Evolutionary conservation across 2,113 vertebrate genomes (phyloP).

Genomic region (Cynocephalus volans): DNA sequence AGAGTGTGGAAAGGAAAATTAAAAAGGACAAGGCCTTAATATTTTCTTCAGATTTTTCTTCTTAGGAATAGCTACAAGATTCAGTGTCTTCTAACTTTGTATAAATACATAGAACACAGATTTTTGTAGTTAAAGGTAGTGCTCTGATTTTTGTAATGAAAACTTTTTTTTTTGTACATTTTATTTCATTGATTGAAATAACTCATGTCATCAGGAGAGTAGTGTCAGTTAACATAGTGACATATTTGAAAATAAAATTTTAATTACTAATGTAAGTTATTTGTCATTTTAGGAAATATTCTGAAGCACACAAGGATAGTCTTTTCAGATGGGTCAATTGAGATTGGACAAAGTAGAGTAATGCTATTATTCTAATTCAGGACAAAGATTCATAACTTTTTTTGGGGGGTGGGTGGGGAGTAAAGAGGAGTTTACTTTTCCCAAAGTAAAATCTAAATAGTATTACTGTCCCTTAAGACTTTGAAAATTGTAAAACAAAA

Average conservation of each 20-base stretch:
- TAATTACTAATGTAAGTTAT: too few relatives aligned
- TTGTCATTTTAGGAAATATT: slow-evolving; percentile 45
- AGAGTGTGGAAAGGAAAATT: slow-evolving; percentile 13
- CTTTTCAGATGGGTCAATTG: not conserved
- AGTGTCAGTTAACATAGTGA: not conserved
- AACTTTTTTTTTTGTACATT: not conserved
- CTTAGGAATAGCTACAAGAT: not conserved
- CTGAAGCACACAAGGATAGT: not conserved
- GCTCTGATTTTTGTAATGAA: not conserved
- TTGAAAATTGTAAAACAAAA: not conserved
- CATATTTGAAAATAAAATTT: not conserved
- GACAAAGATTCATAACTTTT: not conserved
- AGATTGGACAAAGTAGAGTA: not conserved
- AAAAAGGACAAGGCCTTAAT: not conserved
- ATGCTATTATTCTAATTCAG: not conserved
- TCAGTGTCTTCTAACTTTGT: not conserved
- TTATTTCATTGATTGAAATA: not conserved
- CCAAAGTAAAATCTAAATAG: not conserved
- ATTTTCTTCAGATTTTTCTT: not conserved
- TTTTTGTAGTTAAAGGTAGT: not conserved
- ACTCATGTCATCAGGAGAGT: not conserved
- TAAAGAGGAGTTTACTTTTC: not conserved
- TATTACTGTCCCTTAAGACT: not conserved
- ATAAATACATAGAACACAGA: not conserved
- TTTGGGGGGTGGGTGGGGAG: accelerated